Base-by-base conservation (phyloP, 2,888 invertebrate genomes). In the Trilocha varians region DNA sequence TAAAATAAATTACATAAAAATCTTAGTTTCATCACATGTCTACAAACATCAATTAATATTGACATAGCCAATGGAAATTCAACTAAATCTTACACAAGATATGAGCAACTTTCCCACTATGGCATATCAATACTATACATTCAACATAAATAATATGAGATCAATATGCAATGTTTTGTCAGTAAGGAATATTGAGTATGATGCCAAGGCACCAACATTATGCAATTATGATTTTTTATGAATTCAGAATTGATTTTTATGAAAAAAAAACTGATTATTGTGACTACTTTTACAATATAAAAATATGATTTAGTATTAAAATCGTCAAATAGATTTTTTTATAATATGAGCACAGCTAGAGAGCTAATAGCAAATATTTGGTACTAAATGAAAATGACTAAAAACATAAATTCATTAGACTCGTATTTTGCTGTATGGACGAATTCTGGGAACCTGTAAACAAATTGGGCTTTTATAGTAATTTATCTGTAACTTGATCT, bases 131-230 rank as follows among this genome's bases (percentile, higher is more conserved):
- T 70, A 73, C 63, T 70, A 71, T 67, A 66, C 63, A 67, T 69
- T 68, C 71, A 64, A 70, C 60, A 76, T 78, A 77, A 78, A 78
- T 77, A 72, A 73, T 68, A 79, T 82, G 83, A 82, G 82, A 82
- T 82, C 82, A 82, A 75, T 74, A 75, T 73, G 72, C 63, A 70
- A 59, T 50, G 58, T 62, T 57, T 53, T 36, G 52, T 11, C 25
- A 25, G 25, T 11, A 2, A 9, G 25, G 25, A 25, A 5, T 25
- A 6, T 25, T 11, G 25, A 25, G 25, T 25, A 25, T 11, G 2
- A 5, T 25, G 25, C 25, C 25, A 25, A 25, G 6, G 25, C 11
- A n/a, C n/a, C n/a, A n/a, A n/a, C n/a, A 25, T 25, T 25, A 25
- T 25, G 4, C 4, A 9, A 11, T 18, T 18, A 18, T 18, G 11